A percentile compares a stretch with the other conserved stretches of the same genome.
phyloP scores from a whole-genome alignment of 2,888 invertebrate species.

The Epirrita christyi region DNA sequence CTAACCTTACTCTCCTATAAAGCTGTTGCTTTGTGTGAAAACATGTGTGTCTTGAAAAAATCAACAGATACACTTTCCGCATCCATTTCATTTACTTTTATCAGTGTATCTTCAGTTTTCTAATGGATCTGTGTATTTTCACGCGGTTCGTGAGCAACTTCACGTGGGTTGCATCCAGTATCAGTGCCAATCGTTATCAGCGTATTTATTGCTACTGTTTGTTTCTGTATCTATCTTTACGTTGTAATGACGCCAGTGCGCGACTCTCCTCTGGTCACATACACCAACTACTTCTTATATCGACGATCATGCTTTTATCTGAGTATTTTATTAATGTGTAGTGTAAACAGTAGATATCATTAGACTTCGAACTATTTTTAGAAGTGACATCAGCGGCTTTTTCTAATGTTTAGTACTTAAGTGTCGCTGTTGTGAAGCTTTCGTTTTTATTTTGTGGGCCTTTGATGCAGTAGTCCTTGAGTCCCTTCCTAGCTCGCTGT shows the following conservation, averaged over 20 bases:
- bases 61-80: conserved; percentile 1
- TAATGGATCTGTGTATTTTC: conserved; percentile 13
- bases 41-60: background rate
- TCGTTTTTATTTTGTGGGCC: conserved; percentile 43
- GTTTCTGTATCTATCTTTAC: conserved; percentile 70
- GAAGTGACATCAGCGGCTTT: conserved; percentile 71
- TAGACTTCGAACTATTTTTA: conserved; percentile 70
- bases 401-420: conserved; percentile 58
- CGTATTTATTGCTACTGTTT: conserved; percentile 75
- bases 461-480: conserved; percentile 11
- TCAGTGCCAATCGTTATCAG: conserved; percentile 74
- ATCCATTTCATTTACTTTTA: background rate
- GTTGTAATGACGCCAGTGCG: conserved; percentile 65
- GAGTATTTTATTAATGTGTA: conserved; percentile 53
- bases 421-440: conserved; percentile 56
- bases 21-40: conserved; percentile 9
- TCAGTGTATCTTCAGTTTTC: conserved; percentile 1
- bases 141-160: conserved; percentile 36
- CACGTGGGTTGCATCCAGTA: conserved; percentile 62
- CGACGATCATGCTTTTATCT: conserved; percentile 48
- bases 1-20: conserved; percentile 35
- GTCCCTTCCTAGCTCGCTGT: conserved; percentile 12
- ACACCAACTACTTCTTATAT: conserved; percentile 39
- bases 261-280: conserved; percentile 40
- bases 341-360: conserved; percentile 69